These are phyloP conservation scores for Heliothis subflexa DNA, from an alignment of 1,140 invertebrate species.

Conservation along the genomic window DNA sequence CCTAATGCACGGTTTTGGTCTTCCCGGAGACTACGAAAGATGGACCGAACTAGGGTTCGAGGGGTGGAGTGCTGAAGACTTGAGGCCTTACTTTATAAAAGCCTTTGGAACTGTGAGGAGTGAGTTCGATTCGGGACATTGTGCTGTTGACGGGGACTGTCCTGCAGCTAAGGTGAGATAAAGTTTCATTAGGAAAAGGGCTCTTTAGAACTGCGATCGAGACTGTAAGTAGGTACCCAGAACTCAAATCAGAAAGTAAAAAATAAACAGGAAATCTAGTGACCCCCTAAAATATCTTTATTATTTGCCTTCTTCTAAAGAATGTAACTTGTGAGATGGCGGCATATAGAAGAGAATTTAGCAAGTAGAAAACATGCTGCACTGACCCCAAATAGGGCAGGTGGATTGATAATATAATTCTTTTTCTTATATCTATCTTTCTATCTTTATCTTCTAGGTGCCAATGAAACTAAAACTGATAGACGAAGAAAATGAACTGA, in stretches of 20 bases:
- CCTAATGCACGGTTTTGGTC: slow-evolving; percentile 89
- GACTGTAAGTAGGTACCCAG: too few relatives aligned
- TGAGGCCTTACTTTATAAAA: slow-evolving; percentile 86
- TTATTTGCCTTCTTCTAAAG: too few relatives aligned
- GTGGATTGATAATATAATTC: too few relatives aligned
- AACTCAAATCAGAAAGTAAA: too few relatives aligned
- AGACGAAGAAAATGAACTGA: slow-evolving; percentile 77
- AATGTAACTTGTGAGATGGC: too few relatives aligned
- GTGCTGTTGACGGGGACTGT: slow-evolving; percentile 74
- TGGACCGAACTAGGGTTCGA: slow-evolving; percentile 85
- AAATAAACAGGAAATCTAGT: too few relatives aligned
- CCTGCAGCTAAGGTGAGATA: slow-evolving; percentile 63
- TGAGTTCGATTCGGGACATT: slow-evolving; percentile 72
- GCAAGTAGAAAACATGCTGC: too few relatives aligned
- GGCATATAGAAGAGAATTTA: too few relatives aligned
- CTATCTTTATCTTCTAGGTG: slow-evolving; percentile 55
- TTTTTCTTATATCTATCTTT: too few relatives aligned
- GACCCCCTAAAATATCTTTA: too few relatives aligned
- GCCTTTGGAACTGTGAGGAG: slow-evolving; percentile 75
- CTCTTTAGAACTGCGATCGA: not conserved
- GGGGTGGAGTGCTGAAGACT: slow-evolving; percentile 87
- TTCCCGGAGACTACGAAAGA: slow-evolving; percentile 87
- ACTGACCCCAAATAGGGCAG: too few relatives aligned
- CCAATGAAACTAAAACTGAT: slow-evolving; percentile 77
- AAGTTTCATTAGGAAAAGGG: not conserved